A percentile compares a stretch with the other conserved stretches of the same genome.
phyloP scores from a whole-genome alignment of 2,113 vertebrate species.

The Mixornis gularis region DNA sequence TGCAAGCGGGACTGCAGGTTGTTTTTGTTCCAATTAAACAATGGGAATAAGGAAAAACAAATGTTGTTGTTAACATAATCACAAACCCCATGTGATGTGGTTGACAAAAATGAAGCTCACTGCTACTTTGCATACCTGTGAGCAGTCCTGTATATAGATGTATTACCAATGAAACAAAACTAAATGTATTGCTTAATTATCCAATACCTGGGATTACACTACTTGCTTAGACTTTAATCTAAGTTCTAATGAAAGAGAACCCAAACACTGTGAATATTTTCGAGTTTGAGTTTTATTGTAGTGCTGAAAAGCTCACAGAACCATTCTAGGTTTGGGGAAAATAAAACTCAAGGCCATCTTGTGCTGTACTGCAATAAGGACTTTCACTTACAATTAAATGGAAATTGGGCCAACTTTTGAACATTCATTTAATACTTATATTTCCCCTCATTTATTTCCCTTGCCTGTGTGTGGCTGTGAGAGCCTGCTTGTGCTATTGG shows the following conservation, averaged over 20 bases:
- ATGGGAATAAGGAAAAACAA: slow-evolving; percentile 46
- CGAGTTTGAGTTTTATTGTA: not conserved
- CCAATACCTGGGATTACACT: not conserved
- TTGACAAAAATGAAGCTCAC: not conserved
- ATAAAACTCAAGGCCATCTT: not conserved
- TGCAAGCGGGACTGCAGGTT: not conserved
- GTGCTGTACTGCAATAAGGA: not conserved
- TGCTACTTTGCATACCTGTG: not conserved
- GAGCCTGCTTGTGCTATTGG: not conserved
- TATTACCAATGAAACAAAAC: not conserved
- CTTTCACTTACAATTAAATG: not conserved
- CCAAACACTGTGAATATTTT: not conserved
- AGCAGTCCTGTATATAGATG: fast-evolving
- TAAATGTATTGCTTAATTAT: not conserved
- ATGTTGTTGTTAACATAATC: slow-evolving; percentile 12
- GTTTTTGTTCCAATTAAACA: slow-evolving; percentile 56
- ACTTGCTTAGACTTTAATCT: not conserved
- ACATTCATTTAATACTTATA: not conserved
- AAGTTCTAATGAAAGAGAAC: not conserved
- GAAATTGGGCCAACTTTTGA: not conserved
- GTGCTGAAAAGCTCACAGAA: not conserved
- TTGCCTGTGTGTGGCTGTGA: not conserved
- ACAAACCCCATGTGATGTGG: not conserved
- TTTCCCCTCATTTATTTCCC: not conserved
- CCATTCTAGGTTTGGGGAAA: not conserved